These are phyloP conservation scores for Peribatodes rhomboidaria DNA, from an alignment of 2,888 invertebrate genomes.

Conservation along the genomic window DNA sequence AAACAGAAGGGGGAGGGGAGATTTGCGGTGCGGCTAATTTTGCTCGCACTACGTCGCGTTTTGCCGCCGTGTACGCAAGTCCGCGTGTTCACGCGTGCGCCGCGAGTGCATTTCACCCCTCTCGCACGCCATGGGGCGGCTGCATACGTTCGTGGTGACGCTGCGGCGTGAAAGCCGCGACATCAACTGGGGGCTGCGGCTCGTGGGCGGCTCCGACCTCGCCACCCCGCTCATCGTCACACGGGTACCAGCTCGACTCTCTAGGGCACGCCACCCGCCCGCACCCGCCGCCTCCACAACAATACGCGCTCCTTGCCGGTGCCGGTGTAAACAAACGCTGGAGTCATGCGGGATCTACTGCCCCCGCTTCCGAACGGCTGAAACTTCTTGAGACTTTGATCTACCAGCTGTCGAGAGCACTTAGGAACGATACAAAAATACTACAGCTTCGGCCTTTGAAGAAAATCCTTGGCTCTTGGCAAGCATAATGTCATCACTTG, in stretches of 20 bases:
- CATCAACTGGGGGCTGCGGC: slow-evolving; percentile 94
- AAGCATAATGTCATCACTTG: slow-evolving; percentile 42
- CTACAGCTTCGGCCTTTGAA: slow-evolving; percentile 16
- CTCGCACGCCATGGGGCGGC: slow-evolving; percentile 87
- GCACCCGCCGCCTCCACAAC: slow-evolving; percentile 22
- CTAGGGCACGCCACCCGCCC: slow-evolving; percentile 7
- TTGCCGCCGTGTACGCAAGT: slow-evolving; percentile 74
- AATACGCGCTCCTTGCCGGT: slow-evolving; percentile 27
- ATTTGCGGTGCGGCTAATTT: slow-evolving; percentile 76
- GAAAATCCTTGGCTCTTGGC: slow-evolving; percentile 41
- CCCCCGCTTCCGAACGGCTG: slow-evolving; percentile 38
- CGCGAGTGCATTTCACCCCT: slow-evolving; percentile 65
- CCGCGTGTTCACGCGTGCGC: slow-evolving; percentile 60
- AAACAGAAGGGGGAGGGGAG: slow-evolving; percentile 65
- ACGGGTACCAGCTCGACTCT: slow-evolving; percentile 87
- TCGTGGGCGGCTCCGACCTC: slow-evolving; percentile 95
- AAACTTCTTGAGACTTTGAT: slow-evolving; percentile 12
- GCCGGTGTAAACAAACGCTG: slow-evolving; percentile 77
- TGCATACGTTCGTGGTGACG: slow-evolving; percentile 91
- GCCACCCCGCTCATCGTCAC: slow-evolving; percentile 95
- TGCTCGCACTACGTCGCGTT: slow-evolving; percentile 80
- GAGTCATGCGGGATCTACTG: slow-evolving; percentile 50
- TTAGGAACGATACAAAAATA: slow-evolving; percentile 23
- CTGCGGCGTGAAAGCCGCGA: slow-evolving; percentile 90
- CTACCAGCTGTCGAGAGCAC: slow-evolving; percentile 9